phyloP scores from a whole-genome alignment of 2,888 invertebrate genomes.

The Pyralis farinalis region DNA sequence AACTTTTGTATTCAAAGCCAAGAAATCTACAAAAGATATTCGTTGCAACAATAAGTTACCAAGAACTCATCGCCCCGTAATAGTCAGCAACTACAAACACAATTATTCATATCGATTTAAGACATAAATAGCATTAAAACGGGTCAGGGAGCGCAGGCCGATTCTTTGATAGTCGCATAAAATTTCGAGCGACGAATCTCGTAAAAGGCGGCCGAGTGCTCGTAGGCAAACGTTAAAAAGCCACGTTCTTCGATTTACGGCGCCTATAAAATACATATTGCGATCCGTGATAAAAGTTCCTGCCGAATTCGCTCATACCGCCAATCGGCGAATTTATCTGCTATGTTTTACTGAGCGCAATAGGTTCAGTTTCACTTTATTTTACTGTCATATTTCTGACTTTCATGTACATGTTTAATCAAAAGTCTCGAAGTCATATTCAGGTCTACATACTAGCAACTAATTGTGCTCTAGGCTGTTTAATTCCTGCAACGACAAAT shows the following conservation, averaged over 20 bases:
- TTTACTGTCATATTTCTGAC: too few species aligned
- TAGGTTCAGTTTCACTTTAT: background rate
- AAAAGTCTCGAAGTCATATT: too few species aligned
- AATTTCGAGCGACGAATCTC: constrained; percentile 64
- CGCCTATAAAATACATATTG: constrained; percentile 78
- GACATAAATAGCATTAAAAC: constrained; percentile 43
- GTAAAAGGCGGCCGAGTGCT: constrained; percentile 67
- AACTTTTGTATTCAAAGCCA: too few species aligned
- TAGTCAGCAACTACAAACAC: constrained; percentile 20
- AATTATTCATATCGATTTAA: constrained; percentile 53
- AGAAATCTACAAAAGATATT: too few species aligned
- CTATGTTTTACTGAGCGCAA: background rate
- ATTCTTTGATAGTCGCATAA: constrained; percentile 56
- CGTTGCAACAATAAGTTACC: constrained; percentile 17
- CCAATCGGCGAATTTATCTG: constrained; percentile 60
- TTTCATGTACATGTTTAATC: too few species aligned
- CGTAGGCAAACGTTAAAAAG: constrained; percentile 75
- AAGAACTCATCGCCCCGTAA: constrained; percentile 20
- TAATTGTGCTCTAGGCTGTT: too few species aligned
- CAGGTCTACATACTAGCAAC: too few species aligned
- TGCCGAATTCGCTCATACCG: constrained; percentile 59
- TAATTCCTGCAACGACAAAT: too few species aligned
- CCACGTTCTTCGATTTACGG: constrained; percentile 73
- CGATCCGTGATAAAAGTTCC: constrained; percentile 73
- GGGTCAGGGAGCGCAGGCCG: constrained; percentile 42